Conservation (phyloP, 1,140 invertebrate species). For the Lepidurus apus region DNA sequence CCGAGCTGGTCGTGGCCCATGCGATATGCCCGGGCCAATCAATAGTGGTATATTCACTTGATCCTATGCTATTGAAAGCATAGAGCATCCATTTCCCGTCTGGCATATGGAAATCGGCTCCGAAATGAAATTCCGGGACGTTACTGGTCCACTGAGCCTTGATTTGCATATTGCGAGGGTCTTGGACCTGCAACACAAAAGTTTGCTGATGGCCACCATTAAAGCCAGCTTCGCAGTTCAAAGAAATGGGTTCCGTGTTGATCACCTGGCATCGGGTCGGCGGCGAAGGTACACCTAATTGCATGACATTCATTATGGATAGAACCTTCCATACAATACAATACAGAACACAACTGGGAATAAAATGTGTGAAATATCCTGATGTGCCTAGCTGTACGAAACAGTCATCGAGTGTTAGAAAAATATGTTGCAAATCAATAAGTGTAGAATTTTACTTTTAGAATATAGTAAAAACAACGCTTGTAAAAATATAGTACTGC, state of each 20-base stretch:
- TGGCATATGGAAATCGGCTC: slow-evolving; percentile 6
- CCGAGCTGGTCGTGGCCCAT: slow-evolving; percentile 20
- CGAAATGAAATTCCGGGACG: background rate
- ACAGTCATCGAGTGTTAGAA: too few species aligned
- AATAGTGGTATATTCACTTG: slow-evolving; percentile 15
- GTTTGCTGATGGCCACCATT: background rate
- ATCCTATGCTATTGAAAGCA: slow-evolving; percentile 19
- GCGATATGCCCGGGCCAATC: slow-evolving; percentile 12
- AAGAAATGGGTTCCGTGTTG: background rate
- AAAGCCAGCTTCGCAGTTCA: background rate
- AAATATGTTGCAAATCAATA: too few species aligned
- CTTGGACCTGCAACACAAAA: background rate
- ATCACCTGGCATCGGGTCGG: background rate
- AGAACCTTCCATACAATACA: background rate
- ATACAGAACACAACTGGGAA: too few species aligned
- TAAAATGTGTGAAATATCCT: too few species aligned
- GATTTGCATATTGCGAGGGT: background rate
- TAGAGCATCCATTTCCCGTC: slow-evolving; percentile 18
- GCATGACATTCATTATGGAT: background rate
- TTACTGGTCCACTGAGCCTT: slow-evolving; percentile 2
- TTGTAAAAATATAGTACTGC: too few species aligned
- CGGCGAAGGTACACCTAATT: background rate
- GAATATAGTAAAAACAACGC: too few species aligned
- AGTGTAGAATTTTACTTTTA: too few species aligned
- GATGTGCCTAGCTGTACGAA: too few species aligned